Conservation (phyloP, 2,797 vertebrate species). For the Taeniopygia guttata region DNA sequence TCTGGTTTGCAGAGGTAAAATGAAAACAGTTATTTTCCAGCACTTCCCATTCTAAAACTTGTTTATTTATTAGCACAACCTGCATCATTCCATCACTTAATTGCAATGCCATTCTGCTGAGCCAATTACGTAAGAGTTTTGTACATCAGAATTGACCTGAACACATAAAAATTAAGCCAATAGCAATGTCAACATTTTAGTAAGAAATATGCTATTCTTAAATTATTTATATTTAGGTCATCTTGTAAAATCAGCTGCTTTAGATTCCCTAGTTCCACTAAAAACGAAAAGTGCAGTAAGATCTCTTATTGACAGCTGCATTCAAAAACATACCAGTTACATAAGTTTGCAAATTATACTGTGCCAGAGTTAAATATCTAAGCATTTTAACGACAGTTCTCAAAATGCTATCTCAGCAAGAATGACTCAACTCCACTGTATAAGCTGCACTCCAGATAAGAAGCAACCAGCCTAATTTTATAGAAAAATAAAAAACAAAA, state of each 20-base stretch:
- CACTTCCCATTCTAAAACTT: not conserved
- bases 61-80: constrained; percentile 25
- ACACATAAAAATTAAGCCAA: not conserved
- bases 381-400: constrained; percentile 49
- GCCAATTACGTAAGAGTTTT: not conserved
- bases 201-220: not conserved
- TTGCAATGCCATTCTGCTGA: not conserved
- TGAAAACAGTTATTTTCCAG: not conserved
- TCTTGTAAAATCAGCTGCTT: constrained; percentile 11
- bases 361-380: constrained; percentile 55
- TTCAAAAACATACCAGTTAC: constrained; percentile 63
- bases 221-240: constrained; percentile 13
- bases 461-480: constrained; percentile 23
- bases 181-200: not conserved
- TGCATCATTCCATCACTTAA: constrained; percentile 25
- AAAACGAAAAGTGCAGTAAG: constrained; percentile 29
- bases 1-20: not conserved
- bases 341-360: constrained; percentile 61
- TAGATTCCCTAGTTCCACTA: not conserved
- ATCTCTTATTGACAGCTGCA: constrained; percentile 63
- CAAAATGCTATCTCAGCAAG: constrained; percentile 62
- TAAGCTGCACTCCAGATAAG: constrained; percentile 32
- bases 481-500: not conserved
- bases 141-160: not conserved
- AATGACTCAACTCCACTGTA: constrained; percentile 49